Percentiles rank a stretch among this genome's conserved stretches.
These are phyloP conservation scores for Drosophila meridionalis DNA, from an alignment of 2,888 invertebrate genomes.

Conservation along the genomic window DNA sequence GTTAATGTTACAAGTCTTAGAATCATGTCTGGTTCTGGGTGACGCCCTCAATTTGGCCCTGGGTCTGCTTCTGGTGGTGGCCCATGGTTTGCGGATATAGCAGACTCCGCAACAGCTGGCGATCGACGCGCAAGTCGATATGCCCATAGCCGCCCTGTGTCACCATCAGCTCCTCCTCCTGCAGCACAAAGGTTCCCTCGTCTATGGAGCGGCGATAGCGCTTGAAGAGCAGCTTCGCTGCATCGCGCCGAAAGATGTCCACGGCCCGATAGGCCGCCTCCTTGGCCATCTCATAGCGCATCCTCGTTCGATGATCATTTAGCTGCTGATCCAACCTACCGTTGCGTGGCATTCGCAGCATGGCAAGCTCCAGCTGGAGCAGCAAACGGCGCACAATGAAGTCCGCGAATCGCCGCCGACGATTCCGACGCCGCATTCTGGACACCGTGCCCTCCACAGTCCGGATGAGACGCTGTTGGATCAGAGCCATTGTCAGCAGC, in stretches of 20 bases:
- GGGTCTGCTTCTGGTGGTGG: not conserved
- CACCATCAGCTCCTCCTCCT: slow-evolving; percentile 41
- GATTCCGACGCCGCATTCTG: not conserved
- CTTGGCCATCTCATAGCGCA: slow-evolving; percentile 20
- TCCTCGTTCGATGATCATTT: not conserved
- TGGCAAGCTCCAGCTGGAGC: slow-evolving; percentile 46
- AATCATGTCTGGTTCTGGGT: not conserved
- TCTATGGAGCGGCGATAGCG: not conserved
- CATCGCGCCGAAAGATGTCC: slow-evolving; percentile 52
- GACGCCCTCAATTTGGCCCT: no score
- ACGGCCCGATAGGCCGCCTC: slow-evolving; percentile 39
- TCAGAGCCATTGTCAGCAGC: not conserved
- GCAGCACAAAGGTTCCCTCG: slow-evolving; percentile 20
- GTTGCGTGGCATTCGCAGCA: slow-evolving; percentile 16
- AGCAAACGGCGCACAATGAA: slow-evolving; percentile 59
- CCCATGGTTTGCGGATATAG: slow-evolving; percentile 13
- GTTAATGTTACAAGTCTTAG: not conserved
- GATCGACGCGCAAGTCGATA: slow-evolving; percentile 12
- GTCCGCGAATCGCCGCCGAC: slow-evolving; percentile 17
- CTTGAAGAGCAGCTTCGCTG: slow-evolving; percentile 21
- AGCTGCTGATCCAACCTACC: not conserved
- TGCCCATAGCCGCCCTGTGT: slow-evolving; percentile 34
- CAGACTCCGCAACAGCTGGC: slow-evolving; percentile 28
- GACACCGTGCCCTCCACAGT: not conserved
- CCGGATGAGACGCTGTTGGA: slow-evolving; percentile 3